phyloP scores from a whole-genome alignment of 2,888 invertebrate genomes.

The Nomada fabriciana region DNA sequence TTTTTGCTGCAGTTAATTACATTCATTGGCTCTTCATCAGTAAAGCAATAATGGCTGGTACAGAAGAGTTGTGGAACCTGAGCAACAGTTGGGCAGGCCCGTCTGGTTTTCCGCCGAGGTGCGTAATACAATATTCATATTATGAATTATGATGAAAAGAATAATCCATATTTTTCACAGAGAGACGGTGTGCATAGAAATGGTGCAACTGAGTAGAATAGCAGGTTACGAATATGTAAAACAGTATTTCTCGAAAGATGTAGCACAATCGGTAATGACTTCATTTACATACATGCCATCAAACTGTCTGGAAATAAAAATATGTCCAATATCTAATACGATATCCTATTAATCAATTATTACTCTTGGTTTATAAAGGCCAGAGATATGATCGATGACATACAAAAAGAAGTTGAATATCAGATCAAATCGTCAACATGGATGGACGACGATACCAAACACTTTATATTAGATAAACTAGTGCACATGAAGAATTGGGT shows the following conservation, averaged over 20 bases:
- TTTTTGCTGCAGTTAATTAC: slow-evolving; percentile 54
- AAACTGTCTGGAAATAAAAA: neutral
- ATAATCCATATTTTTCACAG: neutral
- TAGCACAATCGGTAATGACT: slow-evolving; percentile 47
- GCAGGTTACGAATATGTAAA: slow-evolving; percentile 57
- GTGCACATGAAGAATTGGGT: slow-evolving; percentile 85
- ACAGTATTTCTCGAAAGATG: slow-evolving; percentile 44
- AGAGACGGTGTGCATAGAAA: neutral
- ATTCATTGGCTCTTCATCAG: slow-evolving; percentile 59
- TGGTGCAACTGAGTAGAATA: slow-evolving; percentile 21
- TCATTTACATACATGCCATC: neutral
- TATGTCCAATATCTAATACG: neutral
- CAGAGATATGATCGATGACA: slow-evolving; percentile 85
- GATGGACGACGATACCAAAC: slow-evolving; percentile 86
- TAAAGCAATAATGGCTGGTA: neutral
- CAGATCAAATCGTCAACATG: slow-evolving; percentile 85
- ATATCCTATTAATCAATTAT: neutral
- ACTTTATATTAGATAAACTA: slow-evolving; percentile 85
- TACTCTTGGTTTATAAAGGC: slow-evolving; percentile 72
- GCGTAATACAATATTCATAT: neutral
- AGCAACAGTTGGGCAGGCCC: neutral
- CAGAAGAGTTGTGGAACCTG: slow-evolving; percentile 32
- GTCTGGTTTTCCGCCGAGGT: neutral
- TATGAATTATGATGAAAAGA: neutral
- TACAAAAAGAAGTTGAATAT: slow-evolving; percentile 85